A percentile compares a stretch with the other conserved stretches of the same genome.
Conservation (phyloP, 2,797 vertebrate genomes). For the Pipistrellus pygmaeus region DNA sequence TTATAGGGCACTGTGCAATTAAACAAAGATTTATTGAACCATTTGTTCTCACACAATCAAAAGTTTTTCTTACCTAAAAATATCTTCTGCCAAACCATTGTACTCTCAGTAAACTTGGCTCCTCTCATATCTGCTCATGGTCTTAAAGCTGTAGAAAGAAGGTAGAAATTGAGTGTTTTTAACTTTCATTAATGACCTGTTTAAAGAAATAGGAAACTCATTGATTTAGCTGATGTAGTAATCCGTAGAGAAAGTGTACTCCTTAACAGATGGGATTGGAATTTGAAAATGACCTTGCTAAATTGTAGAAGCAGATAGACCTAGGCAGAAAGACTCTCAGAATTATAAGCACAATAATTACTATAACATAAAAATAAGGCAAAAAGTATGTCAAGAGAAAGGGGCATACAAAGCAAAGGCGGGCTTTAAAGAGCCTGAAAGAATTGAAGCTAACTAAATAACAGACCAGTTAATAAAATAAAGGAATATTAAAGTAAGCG, state of each 20-base stretch:
- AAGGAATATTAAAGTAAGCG: slow-evolving; percentile 56
- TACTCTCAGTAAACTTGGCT: neutral
- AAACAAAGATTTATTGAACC: slow-evolving; percentile 19
- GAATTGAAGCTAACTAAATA: slow-evolving; percentile 47
- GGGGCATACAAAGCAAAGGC: neutral
- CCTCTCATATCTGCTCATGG: neutral
- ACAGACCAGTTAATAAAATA: slow-evolving; percentile 46
- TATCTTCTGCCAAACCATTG: neutral
- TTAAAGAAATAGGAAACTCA: slow-evolving; percentile 46
- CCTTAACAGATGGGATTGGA: slow-evolving; percentile 15
- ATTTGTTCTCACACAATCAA: slow-evolving; percentile 39
- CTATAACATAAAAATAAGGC: slow-evolving; percentile 30
- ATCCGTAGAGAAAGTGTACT: slow-evolving; percentile 45
- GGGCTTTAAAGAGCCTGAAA: neutral
- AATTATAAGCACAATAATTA: slow-evolving; percentile 35
- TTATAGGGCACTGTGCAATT: neutral
- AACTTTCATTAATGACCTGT: slow-evolving; percentile 47
- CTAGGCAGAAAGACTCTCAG: slow-evolving; percentile 10
- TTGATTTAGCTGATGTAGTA: slow-evolving; percentile 59
- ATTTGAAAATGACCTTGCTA: slow-evolving; percentile 69
- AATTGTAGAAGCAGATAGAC: neutral
- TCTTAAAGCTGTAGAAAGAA: slow-evolving; percentile 10
- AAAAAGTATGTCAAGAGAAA: neutral
- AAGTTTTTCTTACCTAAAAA: slow-evolving; percentile 22
- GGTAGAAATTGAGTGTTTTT: slow-evolving; percentile 27